Base-by-base conservation (phyloP, 1,140 invertebrate species). In the Drosophila quadrilineata region DNA sequence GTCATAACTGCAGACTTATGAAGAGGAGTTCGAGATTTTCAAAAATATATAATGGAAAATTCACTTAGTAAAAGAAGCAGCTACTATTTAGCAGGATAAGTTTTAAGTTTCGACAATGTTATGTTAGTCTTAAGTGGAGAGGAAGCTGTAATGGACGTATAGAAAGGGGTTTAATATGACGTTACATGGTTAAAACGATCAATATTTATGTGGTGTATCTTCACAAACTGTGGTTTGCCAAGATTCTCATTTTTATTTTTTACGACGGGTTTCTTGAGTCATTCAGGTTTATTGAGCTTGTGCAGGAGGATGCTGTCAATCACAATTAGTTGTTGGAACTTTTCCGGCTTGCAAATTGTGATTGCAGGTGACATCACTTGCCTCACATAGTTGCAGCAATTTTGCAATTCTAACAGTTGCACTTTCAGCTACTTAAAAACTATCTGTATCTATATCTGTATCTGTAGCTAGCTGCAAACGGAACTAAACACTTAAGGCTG, bases 401-500 rank as follows among this genome's bases (percentile, higher is more conserved):
- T 82, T 22, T 10, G 36, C 19, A 33, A 63, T 62, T 79, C 50
- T 75, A 71, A 45, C 62, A 63, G 46, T 41, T 68, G 75, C 75
- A 80, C 43, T 75, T 71, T 56, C 29, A 28, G 45, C 19, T 60
- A 56, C 35, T 33, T 45, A 31, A 40, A 46, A 41, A 57, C 24
- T 50, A 40, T 59, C 31, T 43, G 17, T 43, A 54, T 26, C 50
- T 40, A 19, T 35, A 46, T 29, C 58, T 24, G 35, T 54, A 29
- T 62, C 10, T 63, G 49, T 33, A 71, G 50, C 52, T 43, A 38
- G 56, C 50, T 24, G 58, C 77, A 79, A 84, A 71, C 79, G 79
- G 79, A 84, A 84, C 79, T 84, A 59, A 79, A 40, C 79, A 84
- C 79, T 84, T 84, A 82, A 75, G 76, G 26, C n/a, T n/a, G n/a